phyloP scores from a whole-genome alignment of 2,113 vertebrate genomes.

The Stomatorhinus ivindoensis region DNA sequence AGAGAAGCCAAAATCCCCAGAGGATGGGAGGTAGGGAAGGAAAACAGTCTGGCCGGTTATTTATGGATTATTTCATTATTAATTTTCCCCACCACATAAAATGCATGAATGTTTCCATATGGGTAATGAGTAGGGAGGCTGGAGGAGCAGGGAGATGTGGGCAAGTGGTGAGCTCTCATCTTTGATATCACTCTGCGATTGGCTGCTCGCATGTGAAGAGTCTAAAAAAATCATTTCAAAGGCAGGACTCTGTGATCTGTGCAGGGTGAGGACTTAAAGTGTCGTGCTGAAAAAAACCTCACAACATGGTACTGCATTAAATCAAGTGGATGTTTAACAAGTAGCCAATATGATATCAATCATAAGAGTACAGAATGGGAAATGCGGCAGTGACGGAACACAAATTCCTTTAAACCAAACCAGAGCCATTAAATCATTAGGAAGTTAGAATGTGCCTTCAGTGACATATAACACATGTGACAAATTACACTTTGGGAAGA shows the following conservation, averaged over 20 bases:
- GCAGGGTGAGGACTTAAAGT: constrained; percentile 25
- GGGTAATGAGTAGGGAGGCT: not conserved
- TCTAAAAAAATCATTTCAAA: constrained; percentile 29
- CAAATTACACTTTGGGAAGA: not conserved
- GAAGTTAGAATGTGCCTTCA: not conserved
- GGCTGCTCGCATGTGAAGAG: constrained; percentile 27
- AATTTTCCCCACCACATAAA: not conserved
- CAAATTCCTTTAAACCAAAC: not conserved
- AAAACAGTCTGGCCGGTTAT: not conserved
- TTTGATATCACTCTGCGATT: constrained; percentile 26
- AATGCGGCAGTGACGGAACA: not conserved
- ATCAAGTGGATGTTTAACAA: not conserved
- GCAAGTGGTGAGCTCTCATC: constrained; percentile 22
- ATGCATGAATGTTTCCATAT: constrained; percentile 5
- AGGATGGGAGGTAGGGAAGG: not conserved
- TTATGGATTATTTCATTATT: constrained; percentile 20
- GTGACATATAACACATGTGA: not conserved
- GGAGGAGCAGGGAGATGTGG: constrained; percentile 19
- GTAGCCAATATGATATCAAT: not conserved
- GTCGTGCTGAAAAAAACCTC: not conserved
- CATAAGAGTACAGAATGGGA: not conserved
- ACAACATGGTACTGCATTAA: not conserved
- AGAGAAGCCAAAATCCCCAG: not conserved
- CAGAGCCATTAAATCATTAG: not conserved
- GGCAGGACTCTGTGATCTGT: constrained; percentile 23